Base-by-base conservation (phyloP, 2,113 vertebrate genomes). In the Myotis brandtii region DNA sequence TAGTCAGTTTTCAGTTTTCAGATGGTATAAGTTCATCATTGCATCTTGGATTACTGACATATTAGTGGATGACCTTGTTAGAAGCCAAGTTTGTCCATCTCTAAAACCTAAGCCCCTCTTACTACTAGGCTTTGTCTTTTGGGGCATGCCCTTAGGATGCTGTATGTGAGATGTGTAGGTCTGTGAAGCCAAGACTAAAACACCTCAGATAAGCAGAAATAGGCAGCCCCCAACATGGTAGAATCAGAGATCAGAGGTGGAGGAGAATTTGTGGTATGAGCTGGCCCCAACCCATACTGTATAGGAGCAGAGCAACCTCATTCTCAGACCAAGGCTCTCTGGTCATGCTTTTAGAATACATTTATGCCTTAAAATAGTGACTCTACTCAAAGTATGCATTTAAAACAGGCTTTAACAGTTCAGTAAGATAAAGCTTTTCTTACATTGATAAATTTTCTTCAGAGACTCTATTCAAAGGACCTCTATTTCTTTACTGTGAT, bases 281-380 rank as follows among this genome's bases (percentile, higher is more conserved):
- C 34, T 14, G 23, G 3, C 32, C 30, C 32, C n/a, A 18, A 77
- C 18, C 21, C 46, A 37, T 17, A 30, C n/a, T 76, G 76, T 1
- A 56, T 11, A 52, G 43, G 23, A 59, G 34, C 79, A 86, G 46
- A 87, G 43, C 18, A 88, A 86, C 14, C 10, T 93, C 43, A 16
- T 83, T 88, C 27, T 69, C 27, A 81, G 2, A 54, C 10, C n/a
- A 30, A 0, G 7, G 40, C 34, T 92, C 72, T 87, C 43, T 18
- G 34, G 27, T 66, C 86, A 52, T 83, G 40, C 30, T 91, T 86
- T 59, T 43, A 43, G 40, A 80, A 66, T 52, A 84, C 17, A 18
- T 83, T 84, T 64, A 79, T 66, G 59, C 4, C 91, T 91, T 91
- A 32, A 95, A 87, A 86, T 37, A 81, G 81, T 56, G 54, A 86